Conservation (phyloP, 2,888 invertebrate species). For the Mimas tiliae region DNA sequence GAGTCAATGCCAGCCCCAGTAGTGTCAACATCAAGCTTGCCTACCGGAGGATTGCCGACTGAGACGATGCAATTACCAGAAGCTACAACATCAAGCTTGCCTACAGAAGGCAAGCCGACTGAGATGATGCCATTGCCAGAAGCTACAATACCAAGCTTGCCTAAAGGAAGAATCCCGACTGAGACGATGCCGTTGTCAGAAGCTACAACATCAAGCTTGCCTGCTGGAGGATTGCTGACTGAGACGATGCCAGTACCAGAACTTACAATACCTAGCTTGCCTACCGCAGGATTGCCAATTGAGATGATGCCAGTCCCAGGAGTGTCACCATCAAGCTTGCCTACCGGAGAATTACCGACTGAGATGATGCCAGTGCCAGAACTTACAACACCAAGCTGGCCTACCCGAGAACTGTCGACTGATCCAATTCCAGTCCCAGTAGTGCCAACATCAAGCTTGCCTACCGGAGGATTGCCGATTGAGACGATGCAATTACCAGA, state of each 20-base stretch:
- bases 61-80: background rate
- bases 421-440: background rate
- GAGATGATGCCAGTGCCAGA: background rate
- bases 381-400: background rate
- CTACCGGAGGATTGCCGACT: background rate
- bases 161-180: background rate
- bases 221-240: background rate
- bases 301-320: background rate
- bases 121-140: background rate
- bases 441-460: background rate
- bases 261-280: background rate
- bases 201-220: background rate
- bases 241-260: background rate
- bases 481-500: background rate
- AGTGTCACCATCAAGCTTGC: background rate
- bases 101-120: background rate
- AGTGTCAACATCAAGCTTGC: background rate
- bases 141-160: background rate
- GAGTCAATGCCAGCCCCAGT: no score
- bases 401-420: background rate
- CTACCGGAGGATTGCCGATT: background rate
- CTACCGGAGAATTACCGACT: background rate
- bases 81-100: background rate
- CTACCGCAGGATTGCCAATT: background rate
- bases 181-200: background rate